Evolutionary conservation across 2,113 vertebrate species (phyloP), one percentile per base, ranked within the genome.

Genomic region (Isichthys henryi): DNA sequence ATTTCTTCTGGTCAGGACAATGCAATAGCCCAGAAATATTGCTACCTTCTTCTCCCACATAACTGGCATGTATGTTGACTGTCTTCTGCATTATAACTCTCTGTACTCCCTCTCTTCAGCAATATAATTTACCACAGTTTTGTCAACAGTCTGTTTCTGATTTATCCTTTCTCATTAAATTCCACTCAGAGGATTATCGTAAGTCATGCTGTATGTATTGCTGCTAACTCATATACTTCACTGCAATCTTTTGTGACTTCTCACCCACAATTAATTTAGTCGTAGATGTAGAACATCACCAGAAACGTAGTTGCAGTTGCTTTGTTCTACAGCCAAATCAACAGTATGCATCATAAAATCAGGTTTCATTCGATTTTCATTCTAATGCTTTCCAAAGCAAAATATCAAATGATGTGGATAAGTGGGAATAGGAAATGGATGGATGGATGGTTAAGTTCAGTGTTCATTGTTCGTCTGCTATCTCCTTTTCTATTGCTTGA

Each of bases 71-170:
- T 48, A 84, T 48, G 45, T 48, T 84, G 45, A 84, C 43, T 84
- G 19, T 84, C 45, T 48, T 48, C 19, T 19, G 45, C 45, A 84
- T 92, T 91, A 92, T 90, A 91, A 93, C 94, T 94, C 94, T 94
- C 95, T 95, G 95, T 95, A 93, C 94, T 95, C 94, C 95, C 94
- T 95, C 95, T 95, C 94, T 93, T 94, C 94, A 94, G 93, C 92
- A 45, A 95, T 93, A 94, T 48, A n/a, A 84, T 84, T 83, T 83
- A 84, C 10, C 23, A 23, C 82, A 48, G 82, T 84, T 84, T 43
- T 80, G 74, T 43, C 74, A 77, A 39, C 70, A 77, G 82, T 45
- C 10, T 84, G 82, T 84, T 84, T 84, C 45, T 84, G 43, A 46
- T 83, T 39, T 77, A 77, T 43, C 74, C 74, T 19, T 80, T 19